phyloP scores from a whole-genome alignment of 2,797 vertebrate species.

The Miichthys miiuy region DNA sequence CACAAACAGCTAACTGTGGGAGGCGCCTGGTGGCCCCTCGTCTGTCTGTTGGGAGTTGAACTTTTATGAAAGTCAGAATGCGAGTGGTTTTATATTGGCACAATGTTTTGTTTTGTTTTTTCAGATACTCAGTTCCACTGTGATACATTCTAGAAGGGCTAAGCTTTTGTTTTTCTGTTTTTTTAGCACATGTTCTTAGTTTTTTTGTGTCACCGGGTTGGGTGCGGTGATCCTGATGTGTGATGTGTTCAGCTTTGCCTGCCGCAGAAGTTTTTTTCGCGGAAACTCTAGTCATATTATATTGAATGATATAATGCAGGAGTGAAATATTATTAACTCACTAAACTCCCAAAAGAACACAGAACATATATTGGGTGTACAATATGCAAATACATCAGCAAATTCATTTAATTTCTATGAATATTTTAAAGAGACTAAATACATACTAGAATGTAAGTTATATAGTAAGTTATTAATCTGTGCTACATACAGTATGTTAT shows the following conservation, averaged over 20 bases:
- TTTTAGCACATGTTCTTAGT: not conserved
- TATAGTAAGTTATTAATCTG: not conserved
- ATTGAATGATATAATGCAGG: too few species aligned
- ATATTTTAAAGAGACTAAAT: not conserved
- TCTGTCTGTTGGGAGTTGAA: not conserved
- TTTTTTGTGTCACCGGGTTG: not conserved
- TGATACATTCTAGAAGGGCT: not conserved
- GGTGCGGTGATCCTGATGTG: not conserved
- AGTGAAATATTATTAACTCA: not conserved
- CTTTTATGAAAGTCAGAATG: not conserved
- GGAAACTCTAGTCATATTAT: not conserved
- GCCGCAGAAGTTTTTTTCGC: not conserved
- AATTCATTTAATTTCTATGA: not conserved
- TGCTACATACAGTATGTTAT: not conserved
- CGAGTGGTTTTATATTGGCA: not conserved
- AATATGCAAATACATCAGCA: not conserved
- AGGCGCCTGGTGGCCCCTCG: slow-evolving; percentile 16
- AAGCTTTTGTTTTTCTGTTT: not conserved
- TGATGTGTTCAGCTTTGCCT: not conserved
- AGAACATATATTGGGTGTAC: too few species aligned
- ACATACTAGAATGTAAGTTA: too few species aligned
- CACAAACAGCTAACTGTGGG: slow-evolving; percentile 13
- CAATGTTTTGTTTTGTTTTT: not conserved
- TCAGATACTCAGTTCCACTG: not conserved
- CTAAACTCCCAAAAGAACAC: not conserved